These are phyloP conservation scores for Trachurus trachurus DNA, from an alignment of 2,797 vertebrate species.

Conservation along the genomic window DNA sequence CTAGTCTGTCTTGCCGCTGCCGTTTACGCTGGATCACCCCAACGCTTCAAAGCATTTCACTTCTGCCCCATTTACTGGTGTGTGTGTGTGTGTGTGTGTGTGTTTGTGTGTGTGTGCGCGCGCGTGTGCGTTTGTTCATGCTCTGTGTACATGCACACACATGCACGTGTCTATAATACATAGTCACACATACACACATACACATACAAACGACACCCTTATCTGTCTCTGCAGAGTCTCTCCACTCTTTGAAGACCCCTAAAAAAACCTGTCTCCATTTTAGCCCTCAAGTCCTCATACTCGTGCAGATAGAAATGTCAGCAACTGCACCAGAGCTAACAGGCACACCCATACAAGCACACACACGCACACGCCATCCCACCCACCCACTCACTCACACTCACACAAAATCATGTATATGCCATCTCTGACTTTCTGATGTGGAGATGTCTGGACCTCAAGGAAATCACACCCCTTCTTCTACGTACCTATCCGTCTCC, in stretches of 20 bases:
- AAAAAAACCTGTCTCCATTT: conserved; percentile 75
- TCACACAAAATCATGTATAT: conserved; percentile 36
- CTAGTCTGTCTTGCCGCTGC: conserved; percentile 77
- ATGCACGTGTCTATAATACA: conserved; percentile 39
- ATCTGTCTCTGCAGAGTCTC: conserved; percentile 79
- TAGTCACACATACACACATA: conserved; percentile 42
- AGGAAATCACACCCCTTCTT: conserved; percentile 68
- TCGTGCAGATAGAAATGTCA: conserved; percentile 78
- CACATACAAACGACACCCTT: conserved; percentile 66
- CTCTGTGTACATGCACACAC: conserved; percentile 31
- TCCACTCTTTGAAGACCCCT: conserved; percentile 72
- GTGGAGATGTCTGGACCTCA: conserved; percentile 66
- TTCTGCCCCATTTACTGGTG: conserved; percentile 88
- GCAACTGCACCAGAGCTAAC: conserved; percentile 55
- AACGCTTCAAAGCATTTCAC: conserved; percentile 87
- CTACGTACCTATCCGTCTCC: conserved; percentile 54
- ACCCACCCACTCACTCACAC: conserved; percentile 8
- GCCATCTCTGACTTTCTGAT: conserved; percentile 56
- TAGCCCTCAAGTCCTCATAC: conserved; percentile 72
- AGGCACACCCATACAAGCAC: conserved; percentile 27
- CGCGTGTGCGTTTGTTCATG: conserved; percentile 19
- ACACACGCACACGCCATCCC: not conserved
- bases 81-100: conserved; percentile 39
- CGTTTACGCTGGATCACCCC: conserved; percentile 88
- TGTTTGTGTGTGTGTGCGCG: conserved; percentile 40